Conservation (phyloP, 1,140 invertebrate species). For the Drosophila melanogaster region DNA sequence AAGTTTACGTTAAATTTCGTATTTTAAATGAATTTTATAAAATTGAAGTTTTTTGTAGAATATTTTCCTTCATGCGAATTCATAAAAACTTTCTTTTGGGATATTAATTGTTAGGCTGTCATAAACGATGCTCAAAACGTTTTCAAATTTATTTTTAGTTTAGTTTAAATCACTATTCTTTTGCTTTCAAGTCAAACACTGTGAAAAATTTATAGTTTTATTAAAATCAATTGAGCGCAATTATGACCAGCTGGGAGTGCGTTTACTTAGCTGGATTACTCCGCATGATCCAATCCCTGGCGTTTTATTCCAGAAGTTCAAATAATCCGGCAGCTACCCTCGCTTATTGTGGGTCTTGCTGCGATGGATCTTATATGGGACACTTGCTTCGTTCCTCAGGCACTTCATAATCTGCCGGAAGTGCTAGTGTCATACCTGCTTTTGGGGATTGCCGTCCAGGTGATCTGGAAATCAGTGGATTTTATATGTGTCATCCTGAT, state of each 20-base stretch:
- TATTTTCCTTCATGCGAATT: no score
- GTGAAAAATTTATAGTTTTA: no score
- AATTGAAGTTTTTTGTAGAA: no score
- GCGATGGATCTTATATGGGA: slow-evolving; percentile 42
- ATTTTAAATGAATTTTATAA: no score
- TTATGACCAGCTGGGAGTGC: slow-evolving; percentile 7
- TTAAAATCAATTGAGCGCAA: no score
- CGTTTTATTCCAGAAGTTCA: background rate
- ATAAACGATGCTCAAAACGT: no score
- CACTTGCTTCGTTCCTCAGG: slow-evolving; percentile 26
- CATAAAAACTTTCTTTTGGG: no score
- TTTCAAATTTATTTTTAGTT: no score
- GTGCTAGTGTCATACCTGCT: slow-evolving; percentile 6
- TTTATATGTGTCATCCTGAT: background rate
- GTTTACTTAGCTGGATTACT: slow-evolving; percentile 14
- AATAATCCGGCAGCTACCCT: background rate
- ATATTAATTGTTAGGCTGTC: no score
- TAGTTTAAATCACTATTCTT: no score
- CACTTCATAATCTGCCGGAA: background rate
- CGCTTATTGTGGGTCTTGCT: slow-evolving; percentile 8
- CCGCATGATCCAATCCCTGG: slow-evolving; percentile 2
- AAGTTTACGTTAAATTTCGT: no score
- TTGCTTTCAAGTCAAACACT: no score
- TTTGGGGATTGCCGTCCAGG: slow-evolving; percentile 19
- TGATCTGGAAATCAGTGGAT: slow-evolving; percentile 32